phyloP scores from a whole-genome alignment of 2,888 invertebrate genomes.

The Habrosyne pyritoides region DNA sequence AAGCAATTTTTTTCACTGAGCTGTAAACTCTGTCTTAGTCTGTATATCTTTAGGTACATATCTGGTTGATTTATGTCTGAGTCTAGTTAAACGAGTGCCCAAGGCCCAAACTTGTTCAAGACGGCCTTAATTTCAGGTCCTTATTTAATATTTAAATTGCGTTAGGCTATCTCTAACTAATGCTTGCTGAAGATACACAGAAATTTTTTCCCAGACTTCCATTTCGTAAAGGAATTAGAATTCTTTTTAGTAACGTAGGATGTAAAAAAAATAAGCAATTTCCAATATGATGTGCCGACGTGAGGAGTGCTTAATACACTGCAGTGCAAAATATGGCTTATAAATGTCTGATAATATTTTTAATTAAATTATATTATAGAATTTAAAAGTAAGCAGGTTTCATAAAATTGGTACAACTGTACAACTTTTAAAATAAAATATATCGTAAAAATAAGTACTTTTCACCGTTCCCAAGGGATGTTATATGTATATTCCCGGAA shows the following conservation, averaged over 20 bases:
- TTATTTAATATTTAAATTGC: neutral
- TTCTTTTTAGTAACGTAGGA: neutral
- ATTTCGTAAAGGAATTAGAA: neutral
- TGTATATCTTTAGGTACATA: no score
- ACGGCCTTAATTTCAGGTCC: neutral
- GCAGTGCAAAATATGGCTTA: neutral
- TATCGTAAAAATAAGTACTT: no score
- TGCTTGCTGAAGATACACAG: no score
- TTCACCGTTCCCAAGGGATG: no score
- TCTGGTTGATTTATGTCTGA: neutral
- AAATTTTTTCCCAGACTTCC: neutral
- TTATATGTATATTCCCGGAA: no score
- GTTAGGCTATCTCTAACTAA: no score
- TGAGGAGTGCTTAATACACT: slow-evolving; percentile 20
- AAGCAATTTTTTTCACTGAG: no score
- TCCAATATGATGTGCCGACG: slow-evolving; percentile 42
- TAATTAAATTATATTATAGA: no score
- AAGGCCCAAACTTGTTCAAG: neutral
- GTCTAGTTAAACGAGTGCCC: neutral
- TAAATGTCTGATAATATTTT: neutral
- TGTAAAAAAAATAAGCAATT: slow-evolving; percentile 41
- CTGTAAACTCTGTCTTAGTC: no score
- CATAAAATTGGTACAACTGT: no score
- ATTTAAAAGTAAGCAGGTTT: no score
- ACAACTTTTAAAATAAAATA: no score